phyloP scores from a whole-genome alignment of 2,888 invertebrate species.

The Seladonia tumulorum region DNA sequence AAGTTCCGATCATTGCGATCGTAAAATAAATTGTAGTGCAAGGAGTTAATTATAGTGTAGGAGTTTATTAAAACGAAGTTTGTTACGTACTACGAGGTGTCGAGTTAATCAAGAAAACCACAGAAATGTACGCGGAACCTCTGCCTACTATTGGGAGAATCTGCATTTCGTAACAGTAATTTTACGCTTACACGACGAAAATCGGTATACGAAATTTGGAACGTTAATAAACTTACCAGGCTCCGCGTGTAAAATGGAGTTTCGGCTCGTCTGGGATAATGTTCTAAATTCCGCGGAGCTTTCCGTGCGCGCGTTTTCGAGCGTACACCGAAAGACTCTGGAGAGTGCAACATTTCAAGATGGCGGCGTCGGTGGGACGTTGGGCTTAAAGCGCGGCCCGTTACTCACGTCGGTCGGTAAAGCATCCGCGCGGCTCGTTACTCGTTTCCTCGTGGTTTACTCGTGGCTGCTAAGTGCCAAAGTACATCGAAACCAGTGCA shows the following conservation, averaged over 20 bases:
- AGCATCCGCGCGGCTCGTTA: constrained; percentile 65
- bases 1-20: no score
- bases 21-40: no score
- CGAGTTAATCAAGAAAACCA: no score
- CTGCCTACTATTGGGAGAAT: no score
- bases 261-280: neutral
- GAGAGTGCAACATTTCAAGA: neutral
- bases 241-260: neutral
- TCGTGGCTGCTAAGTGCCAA: constrained; percentile 68
- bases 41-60: no score
- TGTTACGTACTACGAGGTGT: no score
- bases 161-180: no score
- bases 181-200: no score
- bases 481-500: constrained; percentile 69
- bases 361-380: neutral
- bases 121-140: no score
- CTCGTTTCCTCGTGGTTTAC: constrained; percentile 67
- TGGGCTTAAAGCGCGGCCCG: constrained; percentile 19
- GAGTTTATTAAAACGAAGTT: no score
- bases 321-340: neutral
- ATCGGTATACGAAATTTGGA: no score
- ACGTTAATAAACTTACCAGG: no score
- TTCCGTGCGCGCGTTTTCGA: neutral
- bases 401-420: constrained; percentile 66
- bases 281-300: neutral